A percentile compares a stretch with the other conserved stretches of the same genome.
Evolutionary conservation across 2,113 vertebrate species (phyloP).

Genomic region (Harpagus bidentatus): DNA sequence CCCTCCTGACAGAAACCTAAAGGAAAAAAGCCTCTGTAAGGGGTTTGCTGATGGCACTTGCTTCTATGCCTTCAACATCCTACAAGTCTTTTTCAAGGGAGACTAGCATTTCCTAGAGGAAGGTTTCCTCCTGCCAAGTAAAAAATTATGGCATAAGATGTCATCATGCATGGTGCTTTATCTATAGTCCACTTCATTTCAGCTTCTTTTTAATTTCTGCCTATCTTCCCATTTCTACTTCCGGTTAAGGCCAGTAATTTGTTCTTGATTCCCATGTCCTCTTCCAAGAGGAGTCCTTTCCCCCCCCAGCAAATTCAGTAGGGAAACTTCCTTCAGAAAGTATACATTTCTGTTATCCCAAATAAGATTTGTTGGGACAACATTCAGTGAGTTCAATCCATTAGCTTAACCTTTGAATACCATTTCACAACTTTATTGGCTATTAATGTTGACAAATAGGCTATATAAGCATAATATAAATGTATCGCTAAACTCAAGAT

Average conservation of each 20-base stretch:
- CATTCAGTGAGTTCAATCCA: not conserved
- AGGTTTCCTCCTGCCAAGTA: not conserved
- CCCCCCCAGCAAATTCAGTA: not conserved
- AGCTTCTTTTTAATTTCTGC: not conserved
- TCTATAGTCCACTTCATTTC: not conserved
- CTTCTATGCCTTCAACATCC: not conserved
- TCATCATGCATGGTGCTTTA: not conserved
- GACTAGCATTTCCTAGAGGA: not conserved
- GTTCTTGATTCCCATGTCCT: not conserved
- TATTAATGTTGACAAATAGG: not conserved
- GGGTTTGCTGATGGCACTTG: not conserved
- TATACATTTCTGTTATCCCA: not conserved
- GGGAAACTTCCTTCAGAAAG: not conserved
- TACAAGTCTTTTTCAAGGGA: not conserved
- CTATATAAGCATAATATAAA: not conserved
- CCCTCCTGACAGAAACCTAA: conserved; percentile 76
- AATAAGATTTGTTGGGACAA: not conserved
- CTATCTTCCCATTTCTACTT: not conserved
- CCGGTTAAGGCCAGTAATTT: not conserved
- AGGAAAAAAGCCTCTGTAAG: not conserved
- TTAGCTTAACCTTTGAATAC: not conserved
- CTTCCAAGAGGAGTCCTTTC: not conserved
- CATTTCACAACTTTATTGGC: not conserved
- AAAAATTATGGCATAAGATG: not conserved
- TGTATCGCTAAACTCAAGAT: not conserved